Evolutionary conservation across 2,113 vertebrate species (phyloP).

Genomic region (Polypterus senegalus): DNA sequence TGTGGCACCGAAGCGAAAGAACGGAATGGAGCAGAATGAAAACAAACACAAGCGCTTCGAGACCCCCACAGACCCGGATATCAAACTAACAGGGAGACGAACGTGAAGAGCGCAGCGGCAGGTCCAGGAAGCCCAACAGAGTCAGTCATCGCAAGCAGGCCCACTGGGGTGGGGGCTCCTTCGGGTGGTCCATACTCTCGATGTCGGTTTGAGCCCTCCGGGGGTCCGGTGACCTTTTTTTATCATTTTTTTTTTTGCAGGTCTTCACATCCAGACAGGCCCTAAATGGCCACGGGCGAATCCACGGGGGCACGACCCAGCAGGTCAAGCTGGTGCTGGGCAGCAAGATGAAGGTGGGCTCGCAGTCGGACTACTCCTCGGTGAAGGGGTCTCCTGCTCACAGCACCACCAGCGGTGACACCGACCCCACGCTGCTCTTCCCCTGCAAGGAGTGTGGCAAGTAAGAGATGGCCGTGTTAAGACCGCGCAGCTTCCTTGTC

Average conservation of each 20-base stretch:
- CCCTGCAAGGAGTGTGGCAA: constrained; percentile 77
- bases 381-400: constrained; percentile 69
- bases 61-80: too few species aligned
- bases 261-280: constrained; percentile 67
- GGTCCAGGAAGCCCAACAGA: background rate
- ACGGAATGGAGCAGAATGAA: too few species aligned
- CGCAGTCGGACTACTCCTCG: constrained; percentile 53
- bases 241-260: constrained; percentile 37
- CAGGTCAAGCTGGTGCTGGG: constrained; percentile 36
- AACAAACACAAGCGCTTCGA: too few species aligned
- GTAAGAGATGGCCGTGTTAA: constrained; percentile 39
- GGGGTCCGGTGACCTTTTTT: constrained; percentile 16
- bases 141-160: background rate
- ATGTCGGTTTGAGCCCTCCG: background rate
- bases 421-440: constrained; percentile 59
- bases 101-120: background rate
- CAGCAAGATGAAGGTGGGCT: constrained; percentile 43
- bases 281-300: constrained; percentile 57
- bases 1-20: too few species aligned
- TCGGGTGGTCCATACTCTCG: background rate
- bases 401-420: constrained; percentile 66
- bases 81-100: too few species aligned
- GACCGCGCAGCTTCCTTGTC: background rate
- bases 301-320: constrained; percentile 54
- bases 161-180: background rate